These are phyloP conservation scores for Polydrusus pterygomalis DNA, from an alignment of 2,888 invertebrate species.

Conservation along the genomic window DNA sequence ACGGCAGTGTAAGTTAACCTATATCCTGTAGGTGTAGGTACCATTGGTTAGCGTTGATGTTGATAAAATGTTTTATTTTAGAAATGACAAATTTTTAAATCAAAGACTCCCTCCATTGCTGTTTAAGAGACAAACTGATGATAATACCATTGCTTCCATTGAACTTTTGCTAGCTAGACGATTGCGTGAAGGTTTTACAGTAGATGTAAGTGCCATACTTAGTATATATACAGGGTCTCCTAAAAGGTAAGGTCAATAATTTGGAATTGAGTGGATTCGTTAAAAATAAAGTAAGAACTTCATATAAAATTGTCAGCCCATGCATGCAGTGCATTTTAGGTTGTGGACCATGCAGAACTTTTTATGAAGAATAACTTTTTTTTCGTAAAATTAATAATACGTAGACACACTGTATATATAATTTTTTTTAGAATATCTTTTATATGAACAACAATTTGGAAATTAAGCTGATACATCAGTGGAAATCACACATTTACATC, in stretches of 20 bases:
- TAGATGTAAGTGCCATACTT: conserved; percentile 72
- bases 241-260: too few relatives aligned
- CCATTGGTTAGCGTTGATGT: not conserved
- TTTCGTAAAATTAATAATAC: too few relatives aligned
- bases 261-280: too few relatives aligned
- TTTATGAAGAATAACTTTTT: too few relatives aligned
- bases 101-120: conserved; percentile 75
- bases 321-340: too few relatives aligned
- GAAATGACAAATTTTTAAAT: conserved; percentile 76
- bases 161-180: conserved; percentile 82
- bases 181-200: conserved; percentile 84
- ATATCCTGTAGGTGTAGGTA: too few relatives aligned
- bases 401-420: too few relatives aligned
- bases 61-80: conserved; percentile 57
- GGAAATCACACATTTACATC: conserved; percentile 82
- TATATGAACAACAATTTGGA: conserved; percentile 76
- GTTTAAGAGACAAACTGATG: conserved; percentile 79
- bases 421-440: conserved; percentile 71
- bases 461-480: conserved; percentile 80
- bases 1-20: conserved; percentile 60
- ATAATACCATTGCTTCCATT: conserved; percentile 77
- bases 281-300: too few relatives aligned
- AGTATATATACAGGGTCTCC: too few relatives aligned
- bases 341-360: too few relatives aligned
- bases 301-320: too few relatives aligned